Percentiles rank a stretch among this genome's conserved stretches.
phyloP scores from a whole-genome alignment of 2,888 invertebrate genomes.

The Heliconius sara region DNA sequence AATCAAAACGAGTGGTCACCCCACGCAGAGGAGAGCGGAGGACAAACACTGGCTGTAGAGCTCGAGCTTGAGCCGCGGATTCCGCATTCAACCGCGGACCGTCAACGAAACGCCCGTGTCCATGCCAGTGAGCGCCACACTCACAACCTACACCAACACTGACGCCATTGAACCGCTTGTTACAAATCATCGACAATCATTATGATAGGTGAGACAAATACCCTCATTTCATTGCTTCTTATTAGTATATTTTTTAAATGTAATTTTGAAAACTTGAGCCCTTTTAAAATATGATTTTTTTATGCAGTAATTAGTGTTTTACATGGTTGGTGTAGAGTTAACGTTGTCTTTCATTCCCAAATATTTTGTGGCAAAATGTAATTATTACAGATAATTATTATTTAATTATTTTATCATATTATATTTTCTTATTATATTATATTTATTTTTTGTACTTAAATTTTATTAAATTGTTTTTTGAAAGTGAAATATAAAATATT shows the following conservation, averaged over 20 bases:
- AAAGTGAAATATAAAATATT: conserved; percentile 43
- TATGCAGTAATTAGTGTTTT: not conserved
- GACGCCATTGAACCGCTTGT: conserved; percentile 72
- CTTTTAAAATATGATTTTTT: not conserved
- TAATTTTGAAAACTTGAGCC: not conserved
- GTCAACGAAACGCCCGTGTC: conserved; percentile 68
- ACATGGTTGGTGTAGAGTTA: not conserved
- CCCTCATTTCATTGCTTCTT: conserved; percentile 41
- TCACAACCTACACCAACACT: conserved; percentile 82
- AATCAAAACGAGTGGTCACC: conserved; percentile 28
- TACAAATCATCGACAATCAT: conserved; percentile 65
- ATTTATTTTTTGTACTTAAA: not conserved
- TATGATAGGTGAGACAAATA: conserved; percentile 76
- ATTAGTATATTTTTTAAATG: not conserved
- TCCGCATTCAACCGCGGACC: conserved; percentile 76
- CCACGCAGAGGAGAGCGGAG: conserved; percentile 53
- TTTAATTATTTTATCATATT: not conserved
- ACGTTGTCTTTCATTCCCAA: not conserved
- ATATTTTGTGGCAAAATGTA: not conserved
- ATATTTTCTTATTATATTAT: not conserved
- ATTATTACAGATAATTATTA: not conserved
- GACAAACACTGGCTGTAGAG: conserved; percentile 45
- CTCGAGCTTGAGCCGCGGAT: conserved; percentile 49
- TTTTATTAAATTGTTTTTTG: conserved; percentile 18
- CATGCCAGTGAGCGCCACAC: conserved; percentile 52